Evolutionary conservation across 2,113 vertebrate genomes (phyloP).

Genomic region (Panthera tigris): DNA sequence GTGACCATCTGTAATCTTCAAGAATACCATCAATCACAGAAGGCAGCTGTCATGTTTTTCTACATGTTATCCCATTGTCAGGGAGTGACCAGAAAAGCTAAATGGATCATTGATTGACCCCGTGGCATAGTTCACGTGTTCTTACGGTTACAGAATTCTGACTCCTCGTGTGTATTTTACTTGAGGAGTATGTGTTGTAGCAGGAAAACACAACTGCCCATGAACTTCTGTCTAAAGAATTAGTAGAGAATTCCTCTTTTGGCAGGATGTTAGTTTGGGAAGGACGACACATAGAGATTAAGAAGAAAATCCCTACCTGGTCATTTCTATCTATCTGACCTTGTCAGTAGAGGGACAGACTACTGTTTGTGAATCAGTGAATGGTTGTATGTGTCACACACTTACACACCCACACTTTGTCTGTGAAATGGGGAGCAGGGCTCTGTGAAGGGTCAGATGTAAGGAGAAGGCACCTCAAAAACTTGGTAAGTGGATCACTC

Average conservation of each 20-base stretch:
- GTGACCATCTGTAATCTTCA: neutral
- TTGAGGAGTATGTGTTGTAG: neutral
- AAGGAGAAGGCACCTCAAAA: neutral
- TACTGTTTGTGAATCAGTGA: neutral
- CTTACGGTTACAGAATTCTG: neutral
- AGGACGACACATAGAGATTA: neutral
- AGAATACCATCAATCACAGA: neutral
- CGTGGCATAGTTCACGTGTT: neutral
- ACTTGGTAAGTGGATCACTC: neutral
- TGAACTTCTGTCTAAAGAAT: conserved; percentile 6
- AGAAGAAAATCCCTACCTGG: neutral
- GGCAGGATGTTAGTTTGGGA: conserved; percentile 17
- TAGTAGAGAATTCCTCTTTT: conserved; percentile 3
- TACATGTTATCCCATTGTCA: neutral
- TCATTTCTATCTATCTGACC: neutral
- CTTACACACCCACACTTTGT: neutral
- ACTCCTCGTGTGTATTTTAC: neutral
- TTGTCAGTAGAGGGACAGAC: neutral
- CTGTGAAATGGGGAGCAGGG: neutral
- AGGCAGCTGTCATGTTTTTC: neutral
- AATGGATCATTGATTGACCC: neutral
- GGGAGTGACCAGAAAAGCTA: neutral
- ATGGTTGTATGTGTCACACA: neutral
- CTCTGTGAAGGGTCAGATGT: neutral
- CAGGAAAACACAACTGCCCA: neutral